Conservation (phyloP, 64 coral and sea anemone genomes). For the Dendrophyllia cribrosa region DNA sequence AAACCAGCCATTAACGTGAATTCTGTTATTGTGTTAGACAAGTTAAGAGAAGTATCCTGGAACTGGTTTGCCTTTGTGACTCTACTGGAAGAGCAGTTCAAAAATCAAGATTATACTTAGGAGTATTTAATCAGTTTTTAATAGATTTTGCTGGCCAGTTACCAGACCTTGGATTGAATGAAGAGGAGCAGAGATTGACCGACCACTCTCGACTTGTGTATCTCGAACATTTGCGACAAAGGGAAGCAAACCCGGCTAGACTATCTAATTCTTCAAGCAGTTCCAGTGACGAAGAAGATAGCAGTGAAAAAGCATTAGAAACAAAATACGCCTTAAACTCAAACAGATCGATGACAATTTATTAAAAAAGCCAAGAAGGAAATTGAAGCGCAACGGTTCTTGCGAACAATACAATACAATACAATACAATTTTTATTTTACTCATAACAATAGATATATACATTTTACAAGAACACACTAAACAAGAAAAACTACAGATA, state of each 20-base stretch:
- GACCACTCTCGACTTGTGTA: conserved; percentile 65
- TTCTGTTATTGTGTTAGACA: conserved; percentile 15
- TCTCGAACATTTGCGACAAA: conserved; percentile 49
- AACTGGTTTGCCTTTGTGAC: conserved; percentile 74
- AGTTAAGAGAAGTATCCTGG: conserved; percentile 46
- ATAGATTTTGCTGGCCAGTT: conserved; percentile 48
- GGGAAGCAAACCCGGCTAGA: neutral
- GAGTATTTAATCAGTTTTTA: conserved; percentile 67
- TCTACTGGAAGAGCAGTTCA: conserved; percentile 27
- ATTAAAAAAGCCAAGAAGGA: conserved; percentile 48
- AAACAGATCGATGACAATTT: conserved; percentile 44
- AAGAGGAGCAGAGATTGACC: conserved; percentile 49
- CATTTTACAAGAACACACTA: no score
- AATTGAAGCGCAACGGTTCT: conserved; percentile 46
- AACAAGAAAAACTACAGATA: no score
- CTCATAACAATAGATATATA: no score
- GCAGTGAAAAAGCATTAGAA: neutral
- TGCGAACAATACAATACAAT: no score
- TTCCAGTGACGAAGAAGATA: conserved; percentile 18
- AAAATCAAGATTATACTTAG: conserved; percentile 44
- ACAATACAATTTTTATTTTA: no score
- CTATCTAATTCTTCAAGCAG: neutral
- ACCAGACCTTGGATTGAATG: conserved; percentile 47
- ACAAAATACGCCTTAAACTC: conserved; percentile 35
- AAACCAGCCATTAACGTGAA: neutral